Percentiles rank a stretch among this genome's conserved stretches.
Conservation (phyloP, 2,888 invertebrate species). For the Luperina nickerlii region DNA sequence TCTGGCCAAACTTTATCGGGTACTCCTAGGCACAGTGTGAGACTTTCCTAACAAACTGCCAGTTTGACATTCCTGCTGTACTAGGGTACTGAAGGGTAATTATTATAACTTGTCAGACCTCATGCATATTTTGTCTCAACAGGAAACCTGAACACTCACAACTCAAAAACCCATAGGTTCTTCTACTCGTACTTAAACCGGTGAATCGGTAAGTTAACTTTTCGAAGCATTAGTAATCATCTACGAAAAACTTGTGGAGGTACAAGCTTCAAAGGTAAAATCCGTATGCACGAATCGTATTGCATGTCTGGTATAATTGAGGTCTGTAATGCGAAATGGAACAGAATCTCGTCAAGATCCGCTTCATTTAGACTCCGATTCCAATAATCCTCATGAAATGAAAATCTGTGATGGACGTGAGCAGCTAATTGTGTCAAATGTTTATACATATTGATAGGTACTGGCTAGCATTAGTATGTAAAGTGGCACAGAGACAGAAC, state of each 20-base stretch:
- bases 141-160: not conserved
- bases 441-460: conserved; percentile 63
- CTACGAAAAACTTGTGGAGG: not conserved
- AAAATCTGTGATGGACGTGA: conserved; percentile 44
- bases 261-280: conserved; percentile 20
- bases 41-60: not conserved
- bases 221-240: not conserved
- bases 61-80: not conserved
- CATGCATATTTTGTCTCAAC: not conserved
- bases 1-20: not conserved
- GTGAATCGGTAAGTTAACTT: not conserved
- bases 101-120: not conserved
- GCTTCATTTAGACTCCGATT: conserved; percentile 17
- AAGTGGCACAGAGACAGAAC: conserved; percentile 49
- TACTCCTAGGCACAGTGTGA: no score
- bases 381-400: conserved; percentile 54
- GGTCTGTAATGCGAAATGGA: conserved; percentile 16
- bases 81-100: not conserved
- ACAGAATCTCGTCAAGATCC: conserved; percentile 36
- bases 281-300: conserved; percentile 19
- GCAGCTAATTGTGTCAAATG: conserved; percentile 46
- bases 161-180: not conserved
- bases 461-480: conserved; percentile 56
- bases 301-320: not conserved
- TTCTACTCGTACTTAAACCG: not conserved